phyloP scores from a whole-genome alignment of 1,140 invertebrate species.

The Maconellicoccus hirsutus region DNA sequence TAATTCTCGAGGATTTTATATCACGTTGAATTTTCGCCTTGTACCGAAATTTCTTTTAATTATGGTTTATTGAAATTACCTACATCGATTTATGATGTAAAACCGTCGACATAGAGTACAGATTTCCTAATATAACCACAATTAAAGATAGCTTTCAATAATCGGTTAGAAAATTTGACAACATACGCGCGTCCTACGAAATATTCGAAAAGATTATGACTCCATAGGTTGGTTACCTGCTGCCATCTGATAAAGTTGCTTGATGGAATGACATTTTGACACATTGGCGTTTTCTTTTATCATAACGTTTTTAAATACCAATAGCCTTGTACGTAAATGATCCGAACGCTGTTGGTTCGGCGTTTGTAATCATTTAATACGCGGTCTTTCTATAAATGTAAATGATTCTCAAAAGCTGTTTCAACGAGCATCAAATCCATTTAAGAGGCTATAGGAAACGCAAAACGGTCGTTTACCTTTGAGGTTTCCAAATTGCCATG shows the following conservation, averaged over 20 bases:
- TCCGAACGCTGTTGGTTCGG: background rate
- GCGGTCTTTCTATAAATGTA: background rate
- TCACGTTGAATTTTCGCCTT: no score
- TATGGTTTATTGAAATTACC: no score
- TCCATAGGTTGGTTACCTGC: constrained; percentile 14
- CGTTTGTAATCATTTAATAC: background rate
- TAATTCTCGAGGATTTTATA: no score
- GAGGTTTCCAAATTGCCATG: no score
- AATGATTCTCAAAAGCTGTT: background rate
- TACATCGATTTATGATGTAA: background rate
- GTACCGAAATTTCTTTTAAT: no score
- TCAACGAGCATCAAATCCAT: no score
- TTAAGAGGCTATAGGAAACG: no score
- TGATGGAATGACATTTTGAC: constrained; percentile 15
- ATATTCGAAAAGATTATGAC: background rate
- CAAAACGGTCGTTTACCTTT: no score
- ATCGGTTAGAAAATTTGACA: background rate
- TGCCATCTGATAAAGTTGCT: constrained; percentile 3
- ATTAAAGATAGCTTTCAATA: background rate
- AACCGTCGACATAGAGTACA: background rate
- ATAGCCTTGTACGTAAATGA: constrained; percentile 15
- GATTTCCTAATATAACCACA: background rate
- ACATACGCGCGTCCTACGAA: constrained; percentile 4
- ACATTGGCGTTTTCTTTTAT: constrained; percentile 17
- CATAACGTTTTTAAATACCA: background rate